A percentile compares a stretch with the other conserved stretches of the same genome.
Conservation (phyloP, 64 coral and sea anemone genomes). For the Montipora cactus region DNA sequence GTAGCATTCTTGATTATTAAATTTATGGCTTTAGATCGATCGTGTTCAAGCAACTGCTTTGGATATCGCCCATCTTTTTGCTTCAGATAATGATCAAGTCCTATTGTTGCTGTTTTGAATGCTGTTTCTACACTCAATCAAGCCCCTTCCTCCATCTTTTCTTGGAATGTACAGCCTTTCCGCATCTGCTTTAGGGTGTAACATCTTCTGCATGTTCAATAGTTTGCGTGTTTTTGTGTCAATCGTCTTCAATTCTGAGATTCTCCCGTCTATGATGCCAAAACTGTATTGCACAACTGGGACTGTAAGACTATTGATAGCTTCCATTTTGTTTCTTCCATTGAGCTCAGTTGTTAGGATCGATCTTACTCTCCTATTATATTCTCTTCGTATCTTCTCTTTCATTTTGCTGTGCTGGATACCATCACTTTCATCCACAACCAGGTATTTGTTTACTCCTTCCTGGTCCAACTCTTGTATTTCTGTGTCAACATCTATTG, state of each 20-base stretch:
- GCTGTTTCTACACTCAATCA: neutral
- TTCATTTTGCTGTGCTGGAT: constrained; percentile 57
- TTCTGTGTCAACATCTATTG: constrained; percentile 1
- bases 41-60: neutral
- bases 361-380: constrained; percentile 26
- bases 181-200: neutral
- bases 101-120: neutral
- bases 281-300: constrained; percentile 36
- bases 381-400: constrained; percentile 38
- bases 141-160: neutral
- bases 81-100: neutral
- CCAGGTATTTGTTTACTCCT: constrained; percentile 52
- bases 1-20: neutral
- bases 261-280: constrained; percentile 31
- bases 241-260: neutral
- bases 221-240: constrained; percentile 23
- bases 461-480: constrained; percentile 57
- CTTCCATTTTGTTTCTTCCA: constrained; percentile 46
- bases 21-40: neutral
- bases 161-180: constrained; percentile 25
- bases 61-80: neutral
- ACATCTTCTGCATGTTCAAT: constrained; percentile 4
- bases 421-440: constrained; percentile 48
- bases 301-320: constrained; percentile 33
- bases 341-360: constrained; percentile 20